Base-by-base conservation (phyloP, 2,113 vertebrate species). In the Misgurnus anguillicaudatus region DNA sequence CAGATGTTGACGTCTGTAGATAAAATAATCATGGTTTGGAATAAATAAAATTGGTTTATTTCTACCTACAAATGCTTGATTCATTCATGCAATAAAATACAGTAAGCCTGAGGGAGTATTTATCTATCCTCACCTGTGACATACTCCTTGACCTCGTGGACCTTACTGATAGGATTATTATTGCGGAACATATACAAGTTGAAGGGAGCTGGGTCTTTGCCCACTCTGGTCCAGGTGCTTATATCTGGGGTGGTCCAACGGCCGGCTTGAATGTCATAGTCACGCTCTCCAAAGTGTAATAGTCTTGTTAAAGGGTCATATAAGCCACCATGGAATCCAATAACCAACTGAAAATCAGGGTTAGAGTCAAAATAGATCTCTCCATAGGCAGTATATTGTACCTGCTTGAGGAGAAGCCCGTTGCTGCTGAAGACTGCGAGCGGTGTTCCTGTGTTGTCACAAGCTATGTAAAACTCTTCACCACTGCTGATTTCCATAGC, bases 401-500 rank as follows among this genome's bases (percentile, higher is more conserved):
- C 95, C 91, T 96, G 97, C 86, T 99, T 99, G 0, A 99, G 94
- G 88, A 99, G 92, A 0, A 98, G 94, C 62, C 98, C 98, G 0
- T 98, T 98, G 91, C 95, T 98, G 83, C 97, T 99, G 85, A 99
- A 99, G 77, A 99, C 96, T 38, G 98, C 98, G 84, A 99, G 79
- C 0, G 98, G 98, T 0, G 97, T 98, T 7, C 98, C 98, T 0
- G 97, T 98, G 84, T 98, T 99, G 85, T 99, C 98, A 4, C 96
- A 98, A 0, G 98, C 98, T 21, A 99, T 99, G 82, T 99, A 99
- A 89, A 97, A 99, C 89, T 99, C 98, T 0, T 98, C 97, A 21
- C 98, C 98, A 3, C 97, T 99, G 90, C 97, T 99, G 83, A 99
- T 97, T 86, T 99, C 98, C 97, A 99, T 98, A 6, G 98, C 97